phyloP scores from a whole-genome alignment of 2,888 invertebrate genomes.

The Trimorus sp. region DNA sequence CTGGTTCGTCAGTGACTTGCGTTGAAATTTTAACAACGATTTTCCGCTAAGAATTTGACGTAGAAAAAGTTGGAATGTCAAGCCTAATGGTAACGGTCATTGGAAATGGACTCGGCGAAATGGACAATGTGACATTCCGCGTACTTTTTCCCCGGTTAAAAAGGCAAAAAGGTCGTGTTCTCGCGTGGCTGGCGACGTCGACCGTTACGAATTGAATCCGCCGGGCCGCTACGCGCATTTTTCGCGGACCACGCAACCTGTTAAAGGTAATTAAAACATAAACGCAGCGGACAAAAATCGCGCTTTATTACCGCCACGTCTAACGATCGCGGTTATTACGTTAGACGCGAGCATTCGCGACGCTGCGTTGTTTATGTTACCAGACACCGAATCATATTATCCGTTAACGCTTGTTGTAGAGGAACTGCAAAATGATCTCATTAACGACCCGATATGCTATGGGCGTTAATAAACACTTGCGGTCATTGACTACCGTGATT shows the following conservation, averaged over 20 bases:
- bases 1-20: too few relatives aligned
- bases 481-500: slow-evolving; percentile 17
- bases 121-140: slow-evolving; percentile 56
- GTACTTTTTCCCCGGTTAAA: slow-evolving; percentile 38
- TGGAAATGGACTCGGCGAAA: slow-evolving; percentile 57
- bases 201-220: slow-evolving; percentile 56
- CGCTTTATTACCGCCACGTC: slow-evolving; percentile 49
- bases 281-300: slow-evolving; percentile 51
- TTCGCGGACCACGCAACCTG: slow-evolving; percentile 56
- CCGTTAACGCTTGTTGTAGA: slow-evolving; percentile 49
- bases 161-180: slow-evolving; percentile 40
- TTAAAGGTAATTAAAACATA: slow-evolving; percentile 63
- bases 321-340: slow-evolving; percentile 61
- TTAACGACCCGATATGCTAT: slow-evolving; percentile 26
- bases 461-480: slow-evolving; percentile 34
- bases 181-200: slow-evolving; percentile 60
- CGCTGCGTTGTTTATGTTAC: slow-evolving; percentile 46
- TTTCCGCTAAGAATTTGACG: slow-evolving; percentile 2
- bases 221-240: slow-evolving; percentile 47
- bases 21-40: background rate
- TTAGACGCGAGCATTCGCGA: slow-evolving; percentile 41
- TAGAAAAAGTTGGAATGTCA: slow-evolving; percentile 43
- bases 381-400: slow-evolving; percentile 45
- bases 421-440: slow-evolving; percentile 45
- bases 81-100: slow-evolving; percentile 56